Conservation (phyloP, 2,888 invertebrate species). For the Taphrorychus bicolor region DNA sequence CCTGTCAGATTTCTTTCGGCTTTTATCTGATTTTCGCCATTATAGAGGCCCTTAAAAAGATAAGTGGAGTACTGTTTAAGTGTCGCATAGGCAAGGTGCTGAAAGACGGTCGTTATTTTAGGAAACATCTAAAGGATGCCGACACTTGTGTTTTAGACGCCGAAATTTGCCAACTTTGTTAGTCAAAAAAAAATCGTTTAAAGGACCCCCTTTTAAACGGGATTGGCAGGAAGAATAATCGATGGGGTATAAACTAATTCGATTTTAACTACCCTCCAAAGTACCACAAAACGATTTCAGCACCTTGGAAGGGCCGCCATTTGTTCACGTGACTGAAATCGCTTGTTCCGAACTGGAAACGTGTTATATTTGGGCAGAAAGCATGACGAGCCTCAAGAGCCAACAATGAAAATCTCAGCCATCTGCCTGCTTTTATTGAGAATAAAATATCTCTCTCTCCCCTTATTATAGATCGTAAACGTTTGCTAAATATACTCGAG, state of each 20-base stretch:
- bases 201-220: background rate
- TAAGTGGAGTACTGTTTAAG: slow-evolving; percentile 37
- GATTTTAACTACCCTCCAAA: slow-evolving; percentile 57
- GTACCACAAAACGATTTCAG: slow-evolving; percentile 44
- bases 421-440: slow-evolving; percentile 58
- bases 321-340: slow-evolving; percentile 43
- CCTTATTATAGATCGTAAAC: slow-evolving; percentile 55
- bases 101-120: slow-evolving; percentile 29
- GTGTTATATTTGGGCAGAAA: slow-evolving; percentile 57
- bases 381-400: slow-evolving; percentile 57
- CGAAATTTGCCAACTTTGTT: slow-evolving; percentile 24
- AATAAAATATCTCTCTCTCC: slow-evolving; percentile 43
- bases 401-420: slow-evolving; percentile 58
- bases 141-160: slow-evolving; percentile 24
- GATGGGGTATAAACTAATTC: slow-evolving; percentile 59
- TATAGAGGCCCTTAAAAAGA: slow-evolving; percentile 39
- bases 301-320: slow-evolving; percentile 17
- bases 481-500: slow-evolving; percentile 59
- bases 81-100: slow-evolving; percentile 36
- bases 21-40: slow-evolving; percentile 40
- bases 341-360: slow-evolving; percentile 45
- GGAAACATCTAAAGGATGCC: slow-evolving; percentile 22
- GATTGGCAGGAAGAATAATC: background rate
- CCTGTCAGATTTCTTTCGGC: slow-evolving; percentile 38
- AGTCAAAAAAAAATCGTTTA: too few species aligned